Percentiles rank a stretch among this genome's conserved stretches.
Conservation (phyloP, 2,113 vertebrate species). For the Nanorana parkeri region DNA sequence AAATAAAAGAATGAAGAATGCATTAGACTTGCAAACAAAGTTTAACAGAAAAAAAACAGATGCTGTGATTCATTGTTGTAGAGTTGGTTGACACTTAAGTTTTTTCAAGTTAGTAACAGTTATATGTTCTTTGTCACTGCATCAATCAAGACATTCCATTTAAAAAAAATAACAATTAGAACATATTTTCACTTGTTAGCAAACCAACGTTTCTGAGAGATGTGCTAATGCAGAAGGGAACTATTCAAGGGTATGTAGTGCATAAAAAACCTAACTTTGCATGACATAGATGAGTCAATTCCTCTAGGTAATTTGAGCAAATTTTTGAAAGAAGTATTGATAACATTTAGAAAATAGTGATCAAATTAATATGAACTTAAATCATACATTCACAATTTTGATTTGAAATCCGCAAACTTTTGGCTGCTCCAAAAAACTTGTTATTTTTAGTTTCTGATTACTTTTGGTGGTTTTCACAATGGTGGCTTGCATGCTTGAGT, state of each 20-base stretch:
- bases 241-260: not conserved
- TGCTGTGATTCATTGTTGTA: constrained; percentile 7
- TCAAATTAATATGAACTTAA: too few relatives aligned
- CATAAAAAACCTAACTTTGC: not conserved
- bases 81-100: not conserved
- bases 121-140: not conserved
- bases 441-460: too few relatives aligned
- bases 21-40: constrained; percentile 46
- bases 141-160: not conserved
- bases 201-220: too few relatives aligned
- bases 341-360: too few relatives aligned
- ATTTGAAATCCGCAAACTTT: too few relatives aligned
- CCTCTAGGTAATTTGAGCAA: too few relatives aligned
- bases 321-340: too few relatives aligned
- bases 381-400: too few relatives aligned
- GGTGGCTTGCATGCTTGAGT: too few relatives aligned
- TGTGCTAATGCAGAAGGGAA: not conserved
- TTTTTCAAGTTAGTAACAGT: constrained; percentile 16
- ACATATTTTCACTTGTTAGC: too few relatives aligned
- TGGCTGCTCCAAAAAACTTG: too few relatives aligned
- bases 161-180: not conserved
- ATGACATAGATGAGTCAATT: not conserved
- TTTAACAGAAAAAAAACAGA: constrained; percentile 47
- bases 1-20: constrained; percentile 46
- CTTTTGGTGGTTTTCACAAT: too few relatives aligned